phyloP scores from a whole-genome alignment of 2,797 vertebrate genomes.

The Enteromius argenteus region DNA sequence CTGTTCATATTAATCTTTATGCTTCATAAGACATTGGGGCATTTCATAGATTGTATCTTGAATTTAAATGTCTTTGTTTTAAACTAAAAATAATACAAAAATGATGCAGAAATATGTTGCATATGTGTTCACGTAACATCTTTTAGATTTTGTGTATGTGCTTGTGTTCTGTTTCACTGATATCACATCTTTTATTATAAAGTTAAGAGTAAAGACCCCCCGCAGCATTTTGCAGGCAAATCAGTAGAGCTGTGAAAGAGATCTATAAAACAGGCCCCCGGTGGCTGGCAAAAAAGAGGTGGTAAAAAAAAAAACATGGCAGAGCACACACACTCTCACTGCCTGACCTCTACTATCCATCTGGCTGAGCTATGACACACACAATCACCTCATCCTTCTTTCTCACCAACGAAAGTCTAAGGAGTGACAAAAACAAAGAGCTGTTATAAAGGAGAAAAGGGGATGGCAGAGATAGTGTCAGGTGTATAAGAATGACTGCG shows the following conservation, averaged over 20 bases:
- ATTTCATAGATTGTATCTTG: not conserved
- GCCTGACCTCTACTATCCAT: constrained; percentile 32
- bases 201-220: constrained; percentile 71
- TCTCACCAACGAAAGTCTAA: constrained; percentile 31
- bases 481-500: constrained; percentile 35
- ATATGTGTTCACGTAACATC: not conserved
- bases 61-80: not conserved
- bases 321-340: constrained; percentile 44
- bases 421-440: constrained; percentile 53
- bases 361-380: constrained; percentile 41
- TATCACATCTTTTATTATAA: constrained; percentile 76
- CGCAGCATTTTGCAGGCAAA: constrained; percentile 59
- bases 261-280: constrained; percentile 56
- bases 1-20: not conserved
- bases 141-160: constrained; percentile 17
- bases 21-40: not conserved
- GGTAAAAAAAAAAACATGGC: constrained; percentile 16
- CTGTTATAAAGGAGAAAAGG: constrained; percentile 25
- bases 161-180: constrained; percentile 53
- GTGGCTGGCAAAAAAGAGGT: constrained; percentile 36
- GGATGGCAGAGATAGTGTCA: constrained; percentile 24
- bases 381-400: constrained; percentile 40
- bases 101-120: not conserved
- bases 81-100: not conserved
- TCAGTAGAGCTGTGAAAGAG: constrained; percentile 58